Evolutionary conservation across 2,113 vertebrate genomes (phyloP).

Genomic region (Xenopus borealis): DNA sequence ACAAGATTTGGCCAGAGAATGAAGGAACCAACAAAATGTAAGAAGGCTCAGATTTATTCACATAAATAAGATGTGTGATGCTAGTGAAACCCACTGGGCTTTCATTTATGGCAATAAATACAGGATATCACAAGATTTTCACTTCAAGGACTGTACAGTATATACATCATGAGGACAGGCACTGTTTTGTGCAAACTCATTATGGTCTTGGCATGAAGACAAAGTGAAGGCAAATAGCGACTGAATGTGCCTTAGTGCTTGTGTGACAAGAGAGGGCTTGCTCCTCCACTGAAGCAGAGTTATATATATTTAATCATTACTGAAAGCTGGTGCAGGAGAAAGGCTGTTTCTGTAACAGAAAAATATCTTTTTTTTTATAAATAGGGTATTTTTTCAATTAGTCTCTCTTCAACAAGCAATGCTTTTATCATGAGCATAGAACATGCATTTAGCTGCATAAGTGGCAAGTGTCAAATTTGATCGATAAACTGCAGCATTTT

Average conservation of each 20-base stretch:
- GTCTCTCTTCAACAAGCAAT: too few species aligned
- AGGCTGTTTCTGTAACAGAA: neutral
- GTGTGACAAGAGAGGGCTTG: neutral
- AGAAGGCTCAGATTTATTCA: constrained; percentile 23
- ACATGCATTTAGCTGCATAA: too few species aligned
- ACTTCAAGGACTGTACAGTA: constrained; percentile 92
- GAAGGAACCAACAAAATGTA: neutral
- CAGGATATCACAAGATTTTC: constrained; percentile 74
- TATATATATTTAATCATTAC: too few species aligned
- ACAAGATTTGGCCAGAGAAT: neutral
- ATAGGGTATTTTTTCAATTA: too few species aligned
- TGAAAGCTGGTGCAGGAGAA: neutral
- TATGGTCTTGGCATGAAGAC: constrained; percentile 4
- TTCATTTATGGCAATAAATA: constrained; percentile 89
- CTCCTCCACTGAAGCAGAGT: neutral
- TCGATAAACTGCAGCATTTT: too few species aligned
- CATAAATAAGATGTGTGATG: constrained; percentile 1
- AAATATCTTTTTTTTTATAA: too few species aligned
- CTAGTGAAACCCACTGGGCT: constrained; percentile 44
- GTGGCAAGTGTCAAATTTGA: too few species aligned
- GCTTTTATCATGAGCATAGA: too few species aligned
- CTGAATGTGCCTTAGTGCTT: constrained; percentile 20
- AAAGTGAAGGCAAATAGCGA: constrained; percentile 9
- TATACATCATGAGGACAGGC: constrained; percentile 69
- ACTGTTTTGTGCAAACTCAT: constrained; percentile 29